Conservation (phyloP, 2,113 vertebrate genomes). For the Catharus fuscescens region DNA sequence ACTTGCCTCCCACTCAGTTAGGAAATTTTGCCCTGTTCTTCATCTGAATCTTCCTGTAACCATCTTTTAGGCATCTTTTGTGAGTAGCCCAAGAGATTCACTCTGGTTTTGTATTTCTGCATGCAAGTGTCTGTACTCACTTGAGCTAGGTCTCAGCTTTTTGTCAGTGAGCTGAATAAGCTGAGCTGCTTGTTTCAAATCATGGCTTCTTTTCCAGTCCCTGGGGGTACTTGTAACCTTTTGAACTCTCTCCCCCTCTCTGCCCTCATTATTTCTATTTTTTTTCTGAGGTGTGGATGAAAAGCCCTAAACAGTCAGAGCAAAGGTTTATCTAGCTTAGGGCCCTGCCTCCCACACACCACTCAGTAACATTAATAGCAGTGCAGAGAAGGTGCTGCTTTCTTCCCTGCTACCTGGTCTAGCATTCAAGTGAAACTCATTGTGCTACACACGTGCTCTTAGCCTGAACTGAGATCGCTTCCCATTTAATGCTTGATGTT, state of each 20-base stretch:
- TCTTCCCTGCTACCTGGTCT: not conserved
- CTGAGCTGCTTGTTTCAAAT: not conserved
- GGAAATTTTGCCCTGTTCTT: not conserved
- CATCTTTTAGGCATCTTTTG: not conserved
- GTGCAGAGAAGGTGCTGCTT: not conserved
- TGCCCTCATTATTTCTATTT: not conserved
- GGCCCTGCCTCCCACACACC: not conserved
- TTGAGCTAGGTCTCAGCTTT: not conserved
- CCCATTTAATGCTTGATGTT: not conserved
- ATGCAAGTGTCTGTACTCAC: not conserved
- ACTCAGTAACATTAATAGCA: not conserved
- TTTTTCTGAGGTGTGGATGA: not conserved
- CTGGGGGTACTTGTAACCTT: not conserved
- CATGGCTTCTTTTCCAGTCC: not conserved
- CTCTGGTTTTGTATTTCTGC: not conserved
- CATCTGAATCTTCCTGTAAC: not conserved
- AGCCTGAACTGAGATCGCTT: not conserved
- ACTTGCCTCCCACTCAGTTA: accelerated
- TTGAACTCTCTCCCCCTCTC: not conserved
- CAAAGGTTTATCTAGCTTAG: not conserved
- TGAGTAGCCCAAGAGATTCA: not conserved
- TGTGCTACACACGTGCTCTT: not conserved
- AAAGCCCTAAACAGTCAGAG: not conserved
- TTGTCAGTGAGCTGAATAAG: not conserved
- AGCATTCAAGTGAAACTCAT: not conserved